Percentiles rank a stretch among this genome's conserved stretches.
phyloP scores from a whole-genome alignment of 2,888 invertebrate species.

The Rhabditophanes sp. region DNA sequence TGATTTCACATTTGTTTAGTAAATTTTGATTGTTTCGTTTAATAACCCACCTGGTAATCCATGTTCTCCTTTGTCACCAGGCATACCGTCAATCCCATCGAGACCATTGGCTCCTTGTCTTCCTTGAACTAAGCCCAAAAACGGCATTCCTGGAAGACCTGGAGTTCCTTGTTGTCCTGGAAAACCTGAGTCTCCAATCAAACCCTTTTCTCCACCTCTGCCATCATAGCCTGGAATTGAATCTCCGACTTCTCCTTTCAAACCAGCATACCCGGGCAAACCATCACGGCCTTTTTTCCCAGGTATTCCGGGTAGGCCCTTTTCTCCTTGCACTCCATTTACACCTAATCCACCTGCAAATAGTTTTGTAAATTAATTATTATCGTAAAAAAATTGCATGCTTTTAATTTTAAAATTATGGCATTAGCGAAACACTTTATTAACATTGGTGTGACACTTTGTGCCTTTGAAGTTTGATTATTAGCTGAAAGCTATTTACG shows the following conservation, averaged over 20 bases:
- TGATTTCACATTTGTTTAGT: too few relatives aligned
- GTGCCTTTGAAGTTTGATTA: too few relatives aligned
- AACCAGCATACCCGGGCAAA: conserved; percentile 24
- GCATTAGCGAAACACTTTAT: too few relatives aligned
- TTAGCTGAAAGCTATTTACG: too few relatives aligned
- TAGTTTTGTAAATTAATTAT: neutral
- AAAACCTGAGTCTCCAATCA: conserved; percentile 27
- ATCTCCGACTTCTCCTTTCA: conserved; percentile 48
- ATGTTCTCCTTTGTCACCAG: conserved; percentile 18
- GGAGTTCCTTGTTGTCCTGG: conserved; percentile 16
- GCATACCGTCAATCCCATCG: neutral
- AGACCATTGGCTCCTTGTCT: too few relatives aligned
- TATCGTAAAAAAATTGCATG: neutral
- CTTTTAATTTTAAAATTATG: too few relatives aligned
- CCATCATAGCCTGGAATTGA: conserved; percentile 42
- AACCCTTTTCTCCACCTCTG: conserved; percentile 13
- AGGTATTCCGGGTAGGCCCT: conserved; percentile 29
- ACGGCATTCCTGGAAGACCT: conserved; percentile 8
- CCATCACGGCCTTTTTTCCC: conserved; percentile 36
- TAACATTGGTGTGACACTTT: too few relatives aligned
- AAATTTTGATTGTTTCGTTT: too few relatives aligned
- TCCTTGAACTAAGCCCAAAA: too few relatives aligned
- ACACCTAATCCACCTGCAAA: too few relatives aligned
- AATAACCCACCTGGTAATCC: conserved; percentile 4
- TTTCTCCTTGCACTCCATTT: conserved; percentile 29